Evolutionary conservation across 2,888 invertebrate species (phyloP).

Genomic region (Tetramorium bicarinatum): DNA sequence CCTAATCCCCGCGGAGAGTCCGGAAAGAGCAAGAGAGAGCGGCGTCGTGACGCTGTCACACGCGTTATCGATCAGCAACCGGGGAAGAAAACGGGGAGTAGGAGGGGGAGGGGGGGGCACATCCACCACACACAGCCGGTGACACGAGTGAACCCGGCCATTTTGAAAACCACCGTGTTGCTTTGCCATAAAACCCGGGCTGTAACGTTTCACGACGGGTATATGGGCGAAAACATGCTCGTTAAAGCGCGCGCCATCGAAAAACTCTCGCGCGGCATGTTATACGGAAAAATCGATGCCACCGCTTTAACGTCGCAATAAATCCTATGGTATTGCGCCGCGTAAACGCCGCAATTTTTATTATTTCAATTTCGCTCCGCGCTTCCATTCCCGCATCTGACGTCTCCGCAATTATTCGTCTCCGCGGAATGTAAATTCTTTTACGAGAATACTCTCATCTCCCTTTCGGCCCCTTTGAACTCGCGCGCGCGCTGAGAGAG

Average conservation of each 20-base stretch:
- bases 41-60: constrained; percentile 49
- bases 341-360: constrained; percentile 57
- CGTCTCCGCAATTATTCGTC: constrained; percentile 48
- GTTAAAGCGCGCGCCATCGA: constrained; percentile 56
- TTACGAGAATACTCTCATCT: neutral
- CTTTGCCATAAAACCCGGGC: constrained; percentile 53
- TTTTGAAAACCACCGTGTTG: constrained; percentile 58
- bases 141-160: constrained; percentile 57
- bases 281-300: constrained; percentile 53
- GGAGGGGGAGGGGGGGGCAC: neutral
- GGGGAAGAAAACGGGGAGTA: neutral
- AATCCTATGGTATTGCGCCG: constrained; percentile 50
- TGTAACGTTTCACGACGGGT: constrained; percentile 57
- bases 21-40: constrained; percentile 19
- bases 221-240: constrained; percentile 57
- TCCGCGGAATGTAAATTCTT: constrained; percentile 51
- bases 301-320: constrained; percentile 56
- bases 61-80: constrained; percentile 53
- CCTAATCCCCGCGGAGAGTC: constrained; percentile 43
- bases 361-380: constrained; percentile 48
- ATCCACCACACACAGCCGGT: constrained; percentile 51
- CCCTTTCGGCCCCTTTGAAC: neutral
- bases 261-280: constrained; percentile 51
- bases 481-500: neutral
- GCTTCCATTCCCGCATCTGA: constrained; percentile 18